phyloP scores from a whole-genome alignment of 2,797 vertebrate species.

The Gouania willdenowi region DNA sequence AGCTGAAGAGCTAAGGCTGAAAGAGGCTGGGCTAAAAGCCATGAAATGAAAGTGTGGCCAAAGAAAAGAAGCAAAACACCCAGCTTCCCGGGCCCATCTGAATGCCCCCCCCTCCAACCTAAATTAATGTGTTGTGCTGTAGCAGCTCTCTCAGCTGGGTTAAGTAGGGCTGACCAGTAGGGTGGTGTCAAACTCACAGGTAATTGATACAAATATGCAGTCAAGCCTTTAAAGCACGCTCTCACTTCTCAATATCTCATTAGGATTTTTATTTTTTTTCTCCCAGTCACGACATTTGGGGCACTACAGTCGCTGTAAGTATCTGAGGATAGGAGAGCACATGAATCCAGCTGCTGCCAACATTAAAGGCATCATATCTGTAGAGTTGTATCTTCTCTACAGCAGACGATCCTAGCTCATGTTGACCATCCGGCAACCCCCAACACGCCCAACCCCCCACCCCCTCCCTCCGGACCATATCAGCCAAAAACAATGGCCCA shows the following conservation, averaged over 20 bases:
- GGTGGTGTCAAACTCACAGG: slow-evolving; percentile 11
- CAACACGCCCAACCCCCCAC: too few species aligned
- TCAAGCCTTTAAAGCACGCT: slow-evolving; percentile 16
- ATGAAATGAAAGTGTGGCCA: slow-evolving; percentile 68
- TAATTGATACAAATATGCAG: slow-evolving; percentile 37
- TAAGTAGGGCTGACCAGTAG: slow-evolving; percentile 17
- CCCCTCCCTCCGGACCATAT: too few species aligned
- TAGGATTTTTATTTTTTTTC: slow-evolving; percentile 7
- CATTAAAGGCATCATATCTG: slow-evolving; percentile 41
- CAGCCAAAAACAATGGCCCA: slow-evolving; percentile 49
- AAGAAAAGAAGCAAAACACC: slow-evolving; percentile 49
- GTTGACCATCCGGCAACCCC: slow-evolving; percentile 27
- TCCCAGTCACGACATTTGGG: slow-evolving; percentile 3
- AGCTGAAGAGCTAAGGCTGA: slow-evolving; percentile 45
- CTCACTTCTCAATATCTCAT: slow-evolving; percentile 6
- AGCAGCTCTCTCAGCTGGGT: slow-evolving; percentile 37
- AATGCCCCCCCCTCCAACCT: slow-evolving; percentile 57
- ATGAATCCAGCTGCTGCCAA: slow-evolving; percentile 26
- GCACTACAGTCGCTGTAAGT: slow-evolving; percentile 7
- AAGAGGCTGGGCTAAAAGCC: slow-evolving; percentile 66
- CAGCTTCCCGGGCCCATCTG: slow-evolving; percentile 43
- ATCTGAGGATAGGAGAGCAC: slow-evolving; percentile 11
- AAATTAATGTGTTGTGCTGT: slow-evolving; percentile 54
- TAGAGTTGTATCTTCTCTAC: slow-evolving; percentile 26
- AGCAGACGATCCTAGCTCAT: slow-evolving; percentile 30